Base-by-base conservation (phyloP, 2,888 invertebrate genomes). In the Phyllotreta striolata region DNA sequence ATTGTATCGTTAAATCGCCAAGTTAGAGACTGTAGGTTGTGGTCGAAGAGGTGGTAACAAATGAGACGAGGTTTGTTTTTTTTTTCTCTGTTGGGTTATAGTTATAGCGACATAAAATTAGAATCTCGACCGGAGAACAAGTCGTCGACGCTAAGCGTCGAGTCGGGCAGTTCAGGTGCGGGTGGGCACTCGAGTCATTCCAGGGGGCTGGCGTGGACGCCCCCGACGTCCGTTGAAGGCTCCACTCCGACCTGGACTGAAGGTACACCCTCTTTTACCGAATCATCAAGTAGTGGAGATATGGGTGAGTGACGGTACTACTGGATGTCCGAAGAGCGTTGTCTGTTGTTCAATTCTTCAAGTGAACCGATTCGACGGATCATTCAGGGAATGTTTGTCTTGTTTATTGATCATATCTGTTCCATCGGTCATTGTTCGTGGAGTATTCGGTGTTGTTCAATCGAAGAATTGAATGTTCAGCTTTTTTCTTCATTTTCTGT, bases 161-260 rank as follows among this genome's bases (percentile, higher is more conserved):
- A 87, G 70, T 87, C 87, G 44, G 86, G 86, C 44, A 85, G 86
- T 66, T 74, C 76, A 37, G 81, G 80, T 13, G 80, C 79, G 62
- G 79, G 79, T 54, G 84, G 86, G 60, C 85, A 85, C 69, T 85
- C 85, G 60, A 73, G 62, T 57, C 73, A 77, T 78, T 68, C 66
- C 85, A 86, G 71, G 84, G 85, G 84, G 35, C 78, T 87, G 74
- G 87, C 88, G 70, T 93, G 93, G 93, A 93, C 93, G 12, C 93
- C 92, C 24, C 93, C 93, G 1, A 89, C 91, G 52, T 92, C 92
- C 49, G 91, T 91, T 61, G 93, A 94, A 81, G 93, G 93, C 43
- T 92, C 92, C 6, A 97, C 97, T 41, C 96, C 97, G n/a, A 97
- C 97, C 46, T 97, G 96, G 93, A 97, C 97, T 52, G 97, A 97